Percentiles rank a stretch among this genome's conserved stretches.
phyloP scores from a whole-genome alignment of 2,888 invertebrate species.

The Odontocolon sp. region DNA sequence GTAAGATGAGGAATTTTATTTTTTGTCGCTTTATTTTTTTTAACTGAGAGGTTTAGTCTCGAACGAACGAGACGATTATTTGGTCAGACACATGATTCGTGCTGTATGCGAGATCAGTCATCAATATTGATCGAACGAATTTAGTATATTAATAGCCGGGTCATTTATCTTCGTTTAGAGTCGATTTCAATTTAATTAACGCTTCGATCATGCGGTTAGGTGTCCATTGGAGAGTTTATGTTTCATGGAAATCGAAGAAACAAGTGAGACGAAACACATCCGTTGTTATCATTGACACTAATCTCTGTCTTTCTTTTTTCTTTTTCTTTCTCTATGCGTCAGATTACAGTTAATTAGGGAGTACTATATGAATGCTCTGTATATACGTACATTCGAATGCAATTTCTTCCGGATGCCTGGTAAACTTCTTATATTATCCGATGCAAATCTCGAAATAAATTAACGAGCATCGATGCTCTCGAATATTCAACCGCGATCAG shows the following conservation, averaged over 20 bases:
- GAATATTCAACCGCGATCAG: conserved; percentile 1
- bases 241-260: conserved; percentile 18
- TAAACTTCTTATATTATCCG: conserved; percentile 5
- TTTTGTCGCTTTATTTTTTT: not conserved
- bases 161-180: not conserved
- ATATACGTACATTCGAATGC: conserved; percentile 20
- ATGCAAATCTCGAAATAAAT: conserved; percentile 21
- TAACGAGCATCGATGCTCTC: not conserved
- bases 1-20: not conserved
- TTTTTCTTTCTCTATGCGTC: conserved; percentile 10
- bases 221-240: conserved; percentile 18
- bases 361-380: conserved; percentile 39
- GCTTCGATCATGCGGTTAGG: conserved; percentile 2
- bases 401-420: conserved; percentile 12
- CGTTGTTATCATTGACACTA: conserved; percentile 47
- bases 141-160: not conserved
- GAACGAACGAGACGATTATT: not conserved
- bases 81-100: not conserved
- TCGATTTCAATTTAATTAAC: conserved; percentile 17
- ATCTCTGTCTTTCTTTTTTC: conserved; percentile 23
- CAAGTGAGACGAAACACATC: conserved; percentile 4
- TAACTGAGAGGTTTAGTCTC: not conserved
- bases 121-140: not conserved
- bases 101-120: not conserved
- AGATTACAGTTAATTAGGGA: conserved; percentile 38